Base-by-base conservation (phyloP, 2,113 vertebrate genomes). In the Callocephalon fimbriatum region DNA sequence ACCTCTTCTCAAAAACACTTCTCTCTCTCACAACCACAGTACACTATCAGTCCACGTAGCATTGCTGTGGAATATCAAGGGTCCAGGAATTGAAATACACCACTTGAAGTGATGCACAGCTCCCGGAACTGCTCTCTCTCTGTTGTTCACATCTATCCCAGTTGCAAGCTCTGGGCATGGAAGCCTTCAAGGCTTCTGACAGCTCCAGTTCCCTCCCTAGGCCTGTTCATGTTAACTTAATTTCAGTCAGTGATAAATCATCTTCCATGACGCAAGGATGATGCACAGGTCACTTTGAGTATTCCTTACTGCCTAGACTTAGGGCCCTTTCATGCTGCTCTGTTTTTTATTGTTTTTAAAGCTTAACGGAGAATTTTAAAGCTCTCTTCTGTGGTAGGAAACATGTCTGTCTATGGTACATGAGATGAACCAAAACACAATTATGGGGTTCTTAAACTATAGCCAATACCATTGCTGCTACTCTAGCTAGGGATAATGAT, bases 221-320 rank as follows among this genome's bases (percentile, higher is more conserved):
- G 16, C 16, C 29, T 79, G 29, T 48, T 74, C 1, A 4, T 31
- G 48, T 26, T 88, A 61, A 35, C 12, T 50, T 86, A 40, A 50
- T 91, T 95, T 81, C 35, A 56, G 40, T 66, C 4, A 2, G 38
- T 53, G 48, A 29, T 71, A 67, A 54, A 42, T 67, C 18, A 13
- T 56, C 25, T 51, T 63, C 25, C 15, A 2, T 54, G 38, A 72
- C 5, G 17, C 0, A 11, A 80, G 32, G 42, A 53, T 0, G 0
- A 44, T 37, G 26, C 29, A 47, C 15, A 71, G 47, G 67, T 89
- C n/a, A 29, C 51, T 71, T 70, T 14, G 31, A 72, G 14, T 50
- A 40, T 72, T 79, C 45, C 26, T 63, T 86, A 32, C 15, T 75
- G 27, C 18, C 12, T 85, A 74, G 45, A 66, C 31, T 61, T 54